Evolutionary conservation across 2,113 vertebrate genomes (phyloP).

Genomic region (Thamnaconus septentrionalis): DNA sequence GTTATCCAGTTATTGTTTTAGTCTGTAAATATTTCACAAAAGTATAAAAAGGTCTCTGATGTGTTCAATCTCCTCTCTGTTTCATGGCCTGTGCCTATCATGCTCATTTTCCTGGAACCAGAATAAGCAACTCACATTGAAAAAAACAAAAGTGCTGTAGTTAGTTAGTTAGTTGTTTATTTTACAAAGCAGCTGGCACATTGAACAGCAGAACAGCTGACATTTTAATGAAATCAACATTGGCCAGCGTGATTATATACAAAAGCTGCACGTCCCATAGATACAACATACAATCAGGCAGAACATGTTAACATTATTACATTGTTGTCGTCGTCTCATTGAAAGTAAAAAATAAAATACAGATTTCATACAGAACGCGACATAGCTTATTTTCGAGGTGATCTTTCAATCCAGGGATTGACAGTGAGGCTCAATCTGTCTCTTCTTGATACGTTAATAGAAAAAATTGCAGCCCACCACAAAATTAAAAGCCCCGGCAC

Average conservation of each 20-base stretch:
- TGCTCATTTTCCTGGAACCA: neutral
- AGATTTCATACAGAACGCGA: neutral
- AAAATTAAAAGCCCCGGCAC: too few relatives aligned
- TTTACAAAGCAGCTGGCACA: conserved; percentile 31
- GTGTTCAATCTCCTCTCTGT: too few relatives aligned
- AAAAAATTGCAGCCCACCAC: too few relatives aligned
- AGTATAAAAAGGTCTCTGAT: too few relatives aligned
- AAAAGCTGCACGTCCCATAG: neutral
- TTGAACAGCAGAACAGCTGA: neutral
- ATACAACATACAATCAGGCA: too few relatives aligned
- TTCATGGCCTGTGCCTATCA: too few relatives aligned
- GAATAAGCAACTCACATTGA: neutral
- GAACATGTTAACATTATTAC: neutral
- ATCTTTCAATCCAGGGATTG: neutral
- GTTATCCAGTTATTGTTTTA: too few relatives aligned
- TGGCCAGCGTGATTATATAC: conserved; percentile 2
- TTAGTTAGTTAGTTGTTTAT: conserved; percentile 12
- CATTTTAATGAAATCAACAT: neutral
- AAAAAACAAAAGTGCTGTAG: neutral
- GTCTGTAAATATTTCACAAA: too few relatives aligned
- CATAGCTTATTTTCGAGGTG: neutral
- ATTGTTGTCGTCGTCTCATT: neutral
- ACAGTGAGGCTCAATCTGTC: too few relatives aligned
- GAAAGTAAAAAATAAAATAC: neutral
- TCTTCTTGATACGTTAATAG: too few relatives aligned